These are phyloP conservation scores for Clarias batrachus DNA, from an alignment of 2,113 vertebrate genomes.

Conservation along the genomic window DNA sequence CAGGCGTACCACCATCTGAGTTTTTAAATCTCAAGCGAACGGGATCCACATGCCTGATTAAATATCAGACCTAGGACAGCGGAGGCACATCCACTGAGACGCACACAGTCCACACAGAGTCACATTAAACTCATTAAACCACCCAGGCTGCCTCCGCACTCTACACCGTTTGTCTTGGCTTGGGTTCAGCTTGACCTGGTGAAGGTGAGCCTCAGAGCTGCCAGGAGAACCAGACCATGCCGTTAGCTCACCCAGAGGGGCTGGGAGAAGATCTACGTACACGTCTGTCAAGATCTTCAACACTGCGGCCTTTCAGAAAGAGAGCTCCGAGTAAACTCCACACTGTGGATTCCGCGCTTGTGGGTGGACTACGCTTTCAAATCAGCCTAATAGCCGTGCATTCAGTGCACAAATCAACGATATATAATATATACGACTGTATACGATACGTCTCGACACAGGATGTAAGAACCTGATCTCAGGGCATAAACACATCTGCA, in stretches of 20 bases:
- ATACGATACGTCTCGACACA: conserved; percentile 16
- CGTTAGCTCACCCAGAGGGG: conserved; percentile 24
- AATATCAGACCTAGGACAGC: conserved; percentile 46
- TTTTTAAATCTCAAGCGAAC: conserved; percentile 13
- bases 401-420: conserved; percentile 20
- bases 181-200: conserved; percentile 38
- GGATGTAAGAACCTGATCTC: conserved; percentile 33
- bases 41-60: conserved; percentile 48
- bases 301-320: conserved; percentile 60
- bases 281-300: conserved; percentile 57
- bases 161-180: conserved; percentile 61
- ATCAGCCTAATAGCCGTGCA: conserved; percentile 30
- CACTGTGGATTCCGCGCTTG: background rate
- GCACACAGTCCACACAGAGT: conserved; percentile 44
- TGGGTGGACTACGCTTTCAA: conserved; percentile 47
- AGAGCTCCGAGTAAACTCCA: background rate
- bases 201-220: conserved; percentile 51
- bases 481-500: conserved; percentile 18
- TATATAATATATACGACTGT: too few relatives aligned
- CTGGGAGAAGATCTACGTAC: conserved; percentile 35
- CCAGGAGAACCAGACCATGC: conserved; percentile 54
- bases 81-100: conserved; percentile 12
- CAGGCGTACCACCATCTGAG: conserved; percentile 1
- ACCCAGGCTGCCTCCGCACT: conserved; percentile 47
- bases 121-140: conserved; percentile 50